A percentile compares a stretch with the other conserved stretches of the same genome.
These are phyloP conservation scores for Smithornis capensis DNA, from an alignment of 2,113 vertebrate genomes.

Conservation along the genomic window DNA sequence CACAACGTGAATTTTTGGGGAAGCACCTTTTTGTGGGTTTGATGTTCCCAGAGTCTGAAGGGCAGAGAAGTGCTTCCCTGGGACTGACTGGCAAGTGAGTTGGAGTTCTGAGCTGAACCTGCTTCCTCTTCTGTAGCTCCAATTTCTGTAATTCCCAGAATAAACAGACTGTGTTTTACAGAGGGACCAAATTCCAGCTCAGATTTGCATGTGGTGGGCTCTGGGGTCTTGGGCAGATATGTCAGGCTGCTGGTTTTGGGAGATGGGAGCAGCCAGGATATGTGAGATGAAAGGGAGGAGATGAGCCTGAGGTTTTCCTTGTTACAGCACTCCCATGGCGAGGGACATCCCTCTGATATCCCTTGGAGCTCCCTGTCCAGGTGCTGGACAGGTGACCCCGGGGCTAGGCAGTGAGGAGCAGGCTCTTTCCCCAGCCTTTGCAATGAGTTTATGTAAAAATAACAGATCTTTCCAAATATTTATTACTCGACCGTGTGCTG, in stretches of 20 bases:
- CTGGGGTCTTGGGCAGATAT: neutral
- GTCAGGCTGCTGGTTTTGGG: rapidly evolving
- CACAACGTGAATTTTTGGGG: neutral
- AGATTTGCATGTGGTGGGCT: neutral
- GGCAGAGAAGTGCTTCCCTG: slow-evolving; percentile 10
- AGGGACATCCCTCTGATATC: rapidly evolving
- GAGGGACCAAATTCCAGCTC: rapidly evolving
- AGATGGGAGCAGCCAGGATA: neutral
- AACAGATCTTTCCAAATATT: slow-evolving; percentile 52
- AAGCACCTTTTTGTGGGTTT: slow-evolving; percentile 28
- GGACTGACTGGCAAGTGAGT: neutral
- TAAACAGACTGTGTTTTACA: neutral
- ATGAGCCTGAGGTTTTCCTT: rapidly evolving
- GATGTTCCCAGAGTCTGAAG: neutral
- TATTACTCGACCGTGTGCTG: slow-evolving; percentile 6
- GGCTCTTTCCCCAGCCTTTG: neutral
- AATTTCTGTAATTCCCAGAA: rapidly evolving
- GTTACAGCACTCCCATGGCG: rapidly evolving
- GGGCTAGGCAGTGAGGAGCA: neutral
- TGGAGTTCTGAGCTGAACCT: slow-evolving; percentile 29
- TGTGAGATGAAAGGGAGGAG: neutral
- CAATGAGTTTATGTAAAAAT: slow-evolving; percentile 4
- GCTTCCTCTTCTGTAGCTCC: neutral
- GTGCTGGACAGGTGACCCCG: neutral
- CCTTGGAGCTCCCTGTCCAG: rapidly evolving